Base-by-base conservation (phyloP, 2,113 vertebrate genomes). In the Chlorodrepanis virens region DNA sequence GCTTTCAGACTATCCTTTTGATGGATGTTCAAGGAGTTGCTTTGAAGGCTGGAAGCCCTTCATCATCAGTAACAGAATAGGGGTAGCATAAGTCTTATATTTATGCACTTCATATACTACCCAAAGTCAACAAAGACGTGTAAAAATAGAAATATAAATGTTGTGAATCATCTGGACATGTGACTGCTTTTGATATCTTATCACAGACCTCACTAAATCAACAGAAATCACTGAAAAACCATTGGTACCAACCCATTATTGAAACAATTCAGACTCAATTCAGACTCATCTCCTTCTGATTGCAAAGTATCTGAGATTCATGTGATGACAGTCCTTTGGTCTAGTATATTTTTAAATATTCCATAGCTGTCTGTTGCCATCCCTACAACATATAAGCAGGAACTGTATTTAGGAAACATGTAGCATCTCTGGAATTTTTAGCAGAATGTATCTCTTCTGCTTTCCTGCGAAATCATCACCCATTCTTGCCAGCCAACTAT, bases 371-470 rank as follows among this genome's bases (percentile, higher is more conserved):
- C 40, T 75, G 40, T 63, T 93, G 33, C 90, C 61, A 49, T 57
- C 13, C 37, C 29, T 77, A 42, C 14, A 70, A 45, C 3, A 78
- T 28, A 72, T 9, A 86, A 75, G 49, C 40, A 94, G 77, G 65
- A 90, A 93, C 3, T 19, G 10, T 79, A 64, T 90, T 93, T 91
- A 90, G 83, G 69, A 94, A 82, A 27, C 8, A 49, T 14, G 12
- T 31, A 93, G 12, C 35, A 83, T 89, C 79, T 79, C 35, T 81
- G 86, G 83, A 94, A 96, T 93, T 77, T 90, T 81, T 84, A 94
- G 35, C 27, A 78, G 61, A 79, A 78, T 71, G 7, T 19, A 23
- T 87, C 52, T 82, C 60, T 90, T 64, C 63, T 70, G 54, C 59
- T 89, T 86, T 93, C 78, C 69, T 93, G 40, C 35, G 89, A 81